A percentile compares a stretch with the other conserved stretches of the same genome.
phyloP scores from a whole-genome alignment of 2,888 invertebrate genomes.

The Monochamus alternatus region DNA sequence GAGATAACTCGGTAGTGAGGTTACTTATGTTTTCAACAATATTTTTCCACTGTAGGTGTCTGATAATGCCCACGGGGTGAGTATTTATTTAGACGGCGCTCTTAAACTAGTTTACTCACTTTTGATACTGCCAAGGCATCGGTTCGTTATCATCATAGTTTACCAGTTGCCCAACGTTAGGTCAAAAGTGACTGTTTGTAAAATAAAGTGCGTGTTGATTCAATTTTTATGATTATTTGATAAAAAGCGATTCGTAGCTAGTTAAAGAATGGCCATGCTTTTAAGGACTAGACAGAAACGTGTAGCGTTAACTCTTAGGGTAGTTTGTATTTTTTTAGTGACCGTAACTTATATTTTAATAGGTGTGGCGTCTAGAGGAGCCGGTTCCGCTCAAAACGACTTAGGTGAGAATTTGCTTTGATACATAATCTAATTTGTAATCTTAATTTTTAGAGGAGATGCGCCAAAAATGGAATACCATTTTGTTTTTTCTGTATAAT shows the following conservation, averaged over 20 bases:
- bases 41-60: constrained; percentile 57
- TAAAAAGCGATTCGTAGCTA: constrained; percentile 36
- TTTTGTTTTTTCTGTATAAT: too few relatives aligned
- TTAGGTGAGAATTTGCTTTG: constrained; percentile 11
- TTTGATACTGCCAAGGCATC: constrained; percentile 35
- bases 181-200: background rate
- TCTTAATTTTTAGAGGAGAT: background rate
- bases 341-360: constrained; percentile 62
- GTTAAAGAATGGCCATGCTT: constrained; percentile 63
- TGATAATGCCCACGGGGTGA: constrained; percentile 36
- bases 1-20: constrained; percentile 31
- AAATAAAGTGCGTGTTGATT: constrained; percentile 20
- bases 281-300: constrained; percentile 65
- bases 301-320: constrained; percentile 63
- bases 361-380: constrained; percentile 46
- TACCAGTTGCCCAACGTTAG: constrained; percentile 1
- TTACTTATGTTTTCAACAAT: constrained; percentile 51
- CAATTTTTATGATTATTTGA: constrained; percentile 50
- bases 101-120: constrained; percentile 47
- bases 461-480: too few relatives aligned
- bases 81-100: constrained; percentile 48
- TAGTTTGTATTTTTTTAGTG: constrained; percentile 63
- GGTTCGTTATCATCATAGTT: constrained; percentile 10
- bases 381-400: background rate
- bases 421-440: background rate